These are phyloP conservation scores for Deroplatys truncata DNA, from an alignment of 2,888 invertebrate genomes.

Conservation along the genomic window DNA sequence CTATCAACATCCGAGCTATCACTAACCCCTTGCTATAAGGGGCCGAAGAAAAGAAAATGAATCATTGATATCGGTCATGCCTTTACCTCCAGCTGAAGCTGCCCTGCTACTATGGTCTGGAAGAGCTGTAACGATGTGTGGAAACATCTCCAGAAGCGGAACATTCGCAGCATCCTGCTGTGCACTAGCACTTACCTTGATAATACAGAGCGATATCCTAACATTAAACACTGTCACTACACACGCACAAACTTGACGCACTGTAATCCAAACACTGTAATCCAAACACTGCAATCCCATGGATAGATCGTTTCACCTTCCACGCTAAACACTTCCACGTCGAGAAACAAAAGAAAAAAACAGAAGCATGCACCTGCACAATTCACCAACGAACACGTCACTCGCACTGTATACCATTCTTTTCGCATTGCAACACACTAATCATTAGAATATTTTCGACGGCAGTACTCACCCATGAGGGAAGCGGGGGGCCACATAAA, in stretches of 20 bases:
- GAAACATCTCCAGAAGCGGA: no score
- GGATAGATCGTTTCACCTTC: not conserved
- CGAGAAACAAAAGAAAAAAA: not conserved
- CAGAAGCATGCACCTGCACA: not conserved
- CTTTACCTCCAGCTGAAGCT: no score
- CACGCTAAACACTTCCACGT: not conserved
- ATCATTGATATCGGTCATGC: no score
- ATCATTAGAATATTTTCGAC: not conserved
- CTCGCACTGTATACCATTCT: slow-evolving; percentile 1
- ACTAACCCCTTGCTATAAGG: no score
- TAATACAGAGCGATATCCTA: not conserved
- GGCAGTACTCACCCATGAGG: slow-evolving; percentile 51
- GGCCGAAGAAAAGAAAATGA: no score
- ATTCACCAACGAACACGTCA: not conserved
- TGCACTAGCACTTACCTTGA: not conserved
- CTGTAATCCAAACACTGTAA: slow-evolving; percentile 21
- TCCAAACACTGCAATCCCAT: slow-evolving; percentile 22
- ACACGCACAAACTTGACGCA: not conserved
- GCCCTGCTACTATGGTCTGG: no score
- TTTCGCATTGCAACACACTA: not conserved
- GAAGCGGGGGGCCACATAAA: slow-evolving; percentile 50
- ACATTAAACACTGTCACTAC: not conserved
- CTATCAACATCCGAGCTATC: no score
- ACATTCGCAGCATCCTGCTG: not conserved
- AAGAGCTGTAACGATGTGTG: no score